These are phyloP conservation scores for Caenorhabditis virilis DNA, from an alignment of 2,888 invertebrate genomes.

Conservation along the genomic window DNA sequence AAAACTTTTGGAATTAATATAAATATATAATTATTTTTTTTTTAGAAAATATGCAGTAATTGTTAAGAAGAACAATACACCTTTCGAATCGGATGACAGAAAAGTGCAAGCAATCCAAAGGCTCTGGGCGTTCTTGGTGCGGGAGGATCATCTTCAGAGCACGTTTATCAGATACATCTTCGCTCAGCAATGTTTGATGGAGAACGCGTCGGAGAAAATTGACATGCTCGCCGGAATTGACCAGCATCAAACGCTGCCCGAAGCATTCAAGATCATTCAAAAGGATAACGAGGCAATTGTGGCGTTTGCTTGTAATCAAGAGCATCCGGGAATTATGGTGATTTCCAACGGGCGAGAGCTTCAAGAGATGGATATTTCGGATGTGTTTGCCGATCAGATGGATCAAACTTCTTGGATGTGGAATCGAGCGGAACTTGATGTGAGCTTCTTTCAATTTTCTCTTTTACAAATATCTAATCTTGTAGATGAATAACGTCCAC, in stretches of 20 bases:
- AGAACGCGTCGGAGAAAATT: constrained; percentile 10
- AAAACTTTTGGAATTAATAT: not conserved
- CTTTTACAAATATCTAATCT: constrained; percentile 60
- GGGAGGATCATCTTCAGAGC: constrained; percentile 89
- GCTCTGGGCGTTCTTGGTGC: constrained; percentile 89
- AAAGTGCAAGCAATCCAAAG: constrained; percentile 76
- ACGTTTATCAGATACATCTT: constrained; percentile 94
- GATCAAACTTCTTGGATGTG: constrained; percentile 80
- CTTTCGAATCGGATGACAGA: constrained; percentile 78
- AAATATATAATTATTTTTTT: not conserved
- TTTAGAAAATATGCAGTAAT: constrained; percentile 48
- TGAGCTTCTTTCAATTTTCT: too few species aligned
- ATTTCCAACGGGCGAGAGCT: constrained; percentile 93
- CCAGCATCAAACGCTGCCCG: constrained; percentile 68
- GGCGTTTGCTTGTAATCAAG: constrained; percentile 79
- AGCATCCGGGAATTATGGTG: constrained; percentile 80
- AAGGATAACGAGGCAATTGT: constrained; percentile 98
- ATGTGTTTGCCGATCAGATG: constrained; percentile 82
- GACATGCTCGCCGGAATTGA: constrained; percentile 30
- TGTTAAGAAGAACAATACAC: constrained; percentile 78
- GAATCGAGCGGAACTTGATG: constrained; percentile 95
- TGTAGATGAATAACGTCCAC: constrained; percentile 33
- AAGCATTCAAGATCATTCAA: constrained; percentile 92
- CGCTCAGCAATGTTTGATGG: constrained; percentile 41
- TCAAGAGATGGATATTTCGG: constrained; percentile 94